A percentile compares a stretch with the other conserved stretches of the same genome.
phyloP scores from a whole-genome alignment of 2,113 vertebrate species.

The Ptilorrhoa leucosticta region DNA sequence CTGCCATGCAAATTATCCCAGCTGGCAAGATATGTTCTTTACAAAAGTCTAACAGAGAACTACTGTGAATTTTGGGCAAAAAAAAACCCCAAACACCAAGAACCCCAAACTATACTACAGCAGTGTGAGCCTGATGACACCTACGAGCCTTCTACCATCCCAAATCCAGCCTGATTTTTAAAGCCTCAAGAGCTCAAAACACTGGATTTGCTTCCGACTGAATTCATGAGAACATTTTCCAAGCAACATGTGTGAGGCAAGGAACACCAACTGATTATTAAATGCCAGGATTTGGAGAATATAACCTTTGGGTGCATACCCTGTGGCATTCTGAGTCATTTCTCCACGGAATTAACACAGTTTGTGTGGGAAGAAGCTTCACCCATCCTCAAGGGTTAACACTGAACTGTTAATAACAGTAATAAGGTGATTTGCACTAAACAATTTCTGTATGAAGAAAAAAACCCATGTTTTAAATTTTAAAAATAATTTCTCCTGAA shows the following conservation, averaged over 20 bases:
- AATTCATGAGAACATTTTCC: background rate
- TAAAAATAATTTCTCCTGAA: background rate
- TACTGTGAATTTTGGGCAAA: background rate
- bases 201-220: background rate
- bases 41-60: background rate
- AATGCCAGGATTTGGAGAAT: background rate
- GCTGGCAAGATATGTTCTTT: background rate
- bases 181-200: background rate
- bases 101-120: background rate
- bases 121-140: background rate
- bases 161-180: background rate
- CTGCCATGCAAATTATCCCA: background rate
- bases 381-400: background rate
- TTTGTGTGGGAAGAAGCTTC: background rate
- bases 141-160: background rate
- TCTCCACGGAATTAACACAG: background rate
- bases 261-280: background rate
- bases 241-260: background rate
- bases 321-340: background rate
- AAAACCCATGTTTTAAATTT: background rate
- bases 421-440: background rate
- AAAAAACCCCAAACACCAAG: background rate
- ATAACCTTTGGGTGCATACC: background rate
- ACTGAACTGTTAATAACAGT: background rate
- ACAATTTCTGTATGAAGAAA: background rate